Percentiles rank a stretch among this genome's conserved stretches.
These are phyloP conservation scores for Agelastica alni DNA, from an alignment of 2,888 invertebrate genomes.

Conservation along the genomic window DNA sequence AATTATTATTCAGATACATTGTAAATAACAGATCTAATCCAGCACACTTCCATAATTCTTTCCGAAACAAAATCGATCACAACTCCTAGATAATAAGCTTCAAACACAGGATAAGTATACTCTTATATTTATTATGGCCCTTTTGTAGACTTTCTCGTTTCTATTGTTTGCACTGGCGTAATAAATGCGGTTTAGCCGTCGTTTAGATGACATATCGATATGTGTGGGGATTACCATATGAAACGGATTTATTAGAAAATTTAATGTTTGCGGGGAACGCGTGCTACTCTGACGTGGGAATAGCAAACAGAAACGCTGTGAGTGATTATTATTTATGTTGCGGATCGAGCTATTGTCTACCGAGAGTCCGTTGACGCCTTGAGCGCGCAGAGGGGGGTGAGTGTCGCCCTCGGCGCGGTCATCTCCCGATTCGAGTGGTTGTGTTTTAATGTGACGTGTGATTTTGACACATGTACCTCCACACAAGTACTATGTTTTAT, in stretches of 20 bases:
- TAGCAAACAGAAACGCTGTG: constrained; percentile 51
- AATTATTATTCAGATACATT: too few species aligned
- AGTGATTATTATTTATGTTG: constrained; percentile 55
- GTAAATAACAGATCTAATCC: constrained; percentile 39
- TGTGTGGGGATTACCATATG: constrained; percentile 55
- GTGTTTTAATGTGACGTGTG: constrained; percentile 54
- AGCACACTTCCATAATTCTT: constrained; percentile 44
- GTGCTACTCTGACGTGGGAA: constrained; percentile 55
- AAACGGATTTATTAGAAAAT: constrained; percentile 58
- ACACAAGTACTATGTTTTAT: constrained; percentile 5
- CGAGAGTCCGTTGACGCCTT: constrained; percentile 36
- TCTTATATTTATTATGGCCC: constrained; percentile 47
- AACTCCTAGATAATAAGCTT: constrained; percentile 48
- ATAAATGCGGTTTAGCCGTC: constrained; percentile 55
- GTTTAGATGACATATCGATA: constrained; percentile 51
- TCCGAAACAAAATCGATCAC: constrained; percentile 49
- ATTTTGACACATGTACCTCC: constrained; percentile 50
- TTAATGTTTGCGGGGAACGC: constrained; percentile 55
- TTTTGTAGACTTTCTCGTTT: constrained; percentile 36
- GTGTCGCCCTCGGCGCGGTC: constrained; percentile 18
- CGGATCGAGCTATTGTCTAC: constrained; percentile 49
- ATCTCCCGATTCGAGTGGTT: constrained; percentile 43
- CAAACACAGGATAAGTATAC: constrained; percentile 47
- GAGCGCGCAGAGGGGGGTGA: constrained; percentile 22
- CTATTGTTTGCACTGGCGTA: constrained; percentile 54